Conservation (phyloP, 2,888 invertebrate genomes). For the Mantis religiosa region DNA sequence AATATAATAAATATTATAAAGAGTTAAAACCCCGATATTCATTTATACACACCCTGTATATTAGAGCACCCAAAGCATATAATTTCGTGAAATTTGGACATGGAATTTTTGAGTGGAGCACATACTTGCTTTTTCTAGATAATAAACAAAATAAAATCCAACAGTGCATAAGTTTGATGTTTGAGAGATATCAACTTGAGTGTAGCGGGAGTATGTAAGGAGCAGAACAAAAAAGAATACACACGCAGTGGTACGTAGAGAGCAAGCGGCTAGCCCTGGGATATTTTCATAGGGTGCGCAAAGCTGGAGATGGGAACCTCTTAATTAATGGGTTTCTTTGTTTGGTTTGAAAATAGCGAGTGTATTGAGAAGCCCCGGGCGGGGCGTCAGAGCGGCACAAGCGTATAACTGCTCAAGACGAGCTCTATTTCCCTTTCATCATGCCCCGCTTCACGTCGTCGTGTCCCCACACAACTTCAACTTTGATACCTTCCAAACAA, state of each 20-base stretch:
- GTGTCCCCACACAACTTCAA: not conserved
- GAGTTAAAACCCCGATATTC: no score
- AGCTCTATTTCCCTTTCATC: not conserved
- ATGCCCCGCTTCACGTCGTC: not conserved
- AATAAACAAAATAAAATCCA: no score
- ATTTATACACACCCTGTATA: no score
- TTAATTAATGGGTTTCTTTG: constrained; percentile 48
- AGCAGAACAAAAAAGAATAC: not conserved
- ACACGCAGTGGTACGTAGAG: not conserved
- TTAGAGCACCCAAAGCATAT: no score
- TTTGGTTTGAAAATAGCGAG: constrained; percentile 45
- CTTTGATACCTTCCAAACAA: no score
- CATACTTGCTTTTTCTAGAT: no score
- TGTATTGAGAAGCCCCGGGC: constrained; percentile 38
- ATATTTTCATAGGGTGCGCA: constrained; percentile 42
- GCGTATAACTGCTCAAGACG: constrained; percentile 35
- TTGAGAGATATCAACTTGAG: not conserved
- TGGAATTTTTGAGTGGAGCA: no score
- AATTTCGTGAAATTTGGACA: no score
- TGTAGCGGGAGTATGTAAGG: not conserved
- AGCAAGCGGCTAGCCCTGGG: constrained; percentile 33
- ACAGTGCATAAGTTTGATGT: no score
- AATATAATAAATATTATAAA: no score
- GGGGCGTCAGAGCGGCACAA: constrained; percentile 42
- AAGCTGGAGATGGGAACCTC: constrained; percentile 44